Conservation (phyloP, 2,888 invertebrate species). For the Tipula vernalis region DNA sequence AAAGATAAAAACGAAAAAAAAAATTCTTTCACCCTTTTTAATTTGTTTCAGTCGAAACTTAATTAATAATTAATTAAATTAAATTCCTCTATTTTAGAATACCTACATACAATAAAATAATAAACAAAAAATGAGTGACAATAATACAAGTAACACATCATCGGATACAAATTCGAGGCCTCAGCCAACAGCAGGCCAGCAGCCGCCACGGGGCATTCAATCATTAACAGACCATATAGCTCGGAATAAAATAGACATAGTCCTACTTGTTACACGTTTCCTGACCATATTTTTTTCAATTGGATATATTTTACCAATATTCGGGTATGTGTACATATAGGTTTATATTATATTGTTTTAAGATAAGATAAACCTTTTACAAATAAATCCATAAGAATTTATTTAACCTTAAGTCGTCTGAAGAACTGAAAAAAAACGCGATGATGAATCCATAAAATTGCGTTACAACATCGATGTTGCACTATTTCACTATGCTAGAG, state of each 20-base stretch:
- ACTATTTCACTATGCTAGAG: not conserved
- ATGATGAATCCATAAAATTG: slow-evolving; percentile 11
- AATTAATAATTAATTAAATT: not conserved
- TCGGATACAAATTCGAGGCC: not conserved
- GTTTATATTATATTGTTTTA: not conserved
- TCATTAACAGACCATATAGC: slow-evolving; percentile 59
- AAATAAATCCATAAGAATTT: not conserved
- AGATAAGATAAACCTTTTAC: not conserved
- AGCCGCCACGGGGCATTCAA: slow-evolving; percentile 40
- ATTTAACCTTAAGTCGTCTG: not conserved
- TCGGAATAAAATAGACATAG: slow-evolving; percentile 75
- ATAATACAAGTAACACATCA: slow-evolving; percentile 17
- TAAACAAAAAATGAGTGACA: not conserved
- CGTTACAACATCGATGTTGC: slow-evolving; percentile 7
- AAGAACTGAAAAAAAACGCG: not conserved
- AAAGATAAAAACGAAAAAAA: not conserved
- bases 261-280: slow-evolving; percentile 75
- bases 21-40: not conserved
- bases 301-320: slow-evolving; percentile 74
- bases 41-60: not conserved
- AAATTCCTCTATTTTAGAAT: not conserved
- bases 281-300: slow-evolving; percentile 72
- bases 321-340: slow-evolving; percentile 55
- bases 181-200: not conserved
- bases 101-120: not conserved